Conservation (phyloP, 2,888 invertebrate genomes). For the Drosophila melanocephala region DNA sequence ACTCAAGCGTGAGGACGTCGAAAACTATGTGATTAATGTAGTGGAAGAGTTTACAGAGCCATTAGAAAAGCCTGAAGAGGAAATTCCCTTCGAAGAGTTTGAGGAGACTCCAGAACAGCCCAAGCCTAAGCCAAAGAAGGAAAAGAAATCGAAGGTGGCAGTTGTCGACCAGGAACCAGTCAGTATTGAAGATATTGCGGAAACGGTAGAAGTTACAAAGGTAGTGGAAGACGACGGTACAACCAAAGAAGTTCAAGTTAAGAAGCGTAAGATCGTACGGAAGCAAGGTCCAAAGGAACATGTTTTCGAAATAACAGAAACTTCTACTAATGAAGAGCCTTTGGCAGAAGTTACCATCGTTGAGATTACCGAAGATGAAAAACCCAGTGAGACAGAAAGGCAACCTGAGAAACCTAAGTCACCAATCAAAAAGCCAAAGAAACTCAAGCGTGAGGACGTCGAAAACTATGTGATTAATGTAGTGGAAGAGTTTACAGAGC, state of each 20-base stretch:
- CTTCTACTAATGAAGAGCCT: background rate
- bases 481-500: conserved; percentile 21
- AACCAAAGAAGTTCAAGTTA: conserved; percentile 82
- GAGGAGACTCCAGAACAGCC: conserved; percentile 54
- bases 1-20: conserved; percentile 62
- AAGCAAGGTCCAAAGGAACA: conserved; percentile 84
- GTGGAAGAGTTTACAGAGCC: conserved; percentile 60
- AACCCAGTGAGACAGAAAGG: conserved; percentile 27
- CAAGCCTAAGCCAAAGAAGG: background rate
- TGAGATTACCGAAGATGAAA: conserved; percentile 42
- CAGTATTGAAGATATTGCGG: conserved; percentile 54
- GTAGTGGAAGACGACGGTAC: conserved; percentile 81
- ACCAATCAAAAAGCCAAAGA: conserved; percentile 44
- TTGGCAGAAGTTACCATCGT: background rate
- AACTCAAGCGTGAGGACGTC: conserved; percentile 53
- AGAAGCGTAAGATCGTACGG: conserved; percentile 85
- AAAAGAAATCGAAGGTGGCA: background rate
- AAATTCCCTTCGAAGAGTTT: background rate
- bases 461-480: background rate
- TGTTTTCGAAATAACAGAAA: conserved; percentile 70
- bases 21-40: conserved; percentile 69
- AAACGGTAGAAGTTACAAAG: conserved; percentile 73
- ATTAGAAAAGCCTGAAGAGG: background rate
- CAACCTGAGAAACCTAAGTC: conserved; percentile 37
- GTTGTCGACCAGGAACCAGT: conserved; percentile 29